These are phyloP conservation scores for Lagopus muta DNA, from an alignment of 2,113 vertebrate species.

Conservation along the genomic window DNA sequence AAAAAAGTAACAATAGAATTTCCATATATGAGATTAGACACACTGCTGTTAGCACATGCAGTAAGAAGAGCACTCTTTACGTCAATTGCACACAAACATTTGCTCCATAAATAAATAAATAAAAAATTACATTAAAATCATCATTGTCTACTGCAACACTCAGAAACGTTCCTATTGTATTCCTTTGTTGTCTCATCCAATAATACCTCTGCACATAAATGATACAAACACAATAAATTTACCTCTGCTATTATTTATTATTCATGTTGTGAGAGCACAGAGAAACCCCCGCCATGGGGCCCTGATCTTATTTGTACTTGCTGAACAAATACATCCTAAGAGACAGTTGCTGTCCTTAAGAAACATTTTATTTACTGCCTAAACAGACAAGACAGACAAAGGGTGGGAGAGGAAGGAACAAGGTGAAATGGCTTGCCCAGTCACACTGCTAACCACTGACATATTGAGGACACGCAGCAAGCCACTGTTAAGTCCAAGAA, in stretches of 20 bases:
- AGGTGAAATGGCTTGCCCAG: neutral
- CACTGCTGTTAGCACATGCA: neutral
- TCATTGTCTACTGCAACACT: neutral
- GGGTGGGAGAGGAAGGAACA: neutral
- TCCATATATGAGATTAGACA: constrained; percentile 21
- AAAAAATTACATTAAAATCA: neutral
- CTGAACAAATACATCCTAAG: constrained; percentile 49
- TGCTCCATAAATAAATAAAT: neutral
- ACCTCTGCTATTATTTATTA: constrained; percentile 55
- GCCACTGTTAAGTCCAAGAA: neutral
- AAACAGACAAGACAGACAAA: constrained; percentile 12
- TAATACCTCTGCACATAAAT: constrained; percentile 22
- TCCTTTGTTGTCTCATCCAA: constrained; percentile 17
- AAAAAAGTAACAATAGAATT: neutral
- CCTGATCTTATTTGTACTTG: constrained; percentile 64
- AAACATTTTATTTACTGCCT: constrained; percentile 34
- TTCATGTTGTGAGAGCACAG: constrained; percentile 43
- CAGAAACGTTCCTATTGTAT: neutral
- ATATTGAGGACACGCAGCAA: neutral
- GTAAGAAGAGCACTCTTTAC: neutral
- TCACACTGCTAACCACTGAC: neutral
- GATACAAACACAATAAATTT: constrained; percentile 30
- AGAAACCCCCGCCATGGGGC: constrained; percentile 9
- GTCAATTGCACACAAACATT: neutral
- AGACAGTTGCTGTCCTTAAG: constrained; percentile 47